Percentiles rank a stretch among this genome's conserved stretches.
Evolutionary conservation across 2,797 vertebrate genomes (phyloP).

Genomic region (Rhyacichthys aspro): DNA sequence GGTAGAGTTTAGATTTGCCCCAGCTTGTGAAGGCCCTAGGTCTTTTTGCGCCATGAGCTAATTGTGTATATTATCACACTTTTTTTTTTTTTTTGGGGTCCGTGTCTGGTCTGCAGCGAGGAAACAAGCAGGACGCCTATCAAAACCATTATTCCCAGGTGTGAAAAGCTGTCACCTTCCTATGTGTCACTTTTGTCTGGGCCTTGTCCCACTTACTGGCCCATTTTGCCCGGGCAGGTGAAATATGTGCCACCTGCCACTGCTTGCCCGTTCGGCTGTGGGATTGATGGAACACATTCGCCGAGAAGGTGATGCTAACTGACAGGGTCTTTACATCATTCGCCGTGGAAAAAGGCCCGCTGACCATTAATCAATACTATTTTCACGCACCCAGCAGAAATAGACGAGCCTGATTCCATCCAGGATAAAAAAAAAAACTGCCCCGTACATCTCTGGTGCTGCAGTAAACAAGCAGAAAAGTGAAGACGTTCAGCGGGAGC

Average conservation of each 20-base stretch:
- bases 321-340: conserved; percentile 81
- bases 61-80: conserved; percentile 80
- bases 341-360: conserved; percentile 63
- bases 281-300: conserved; percentile 83
- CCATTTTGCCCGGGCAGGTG: conserved; percentile 91
- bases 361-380: conserved; percentile 76
- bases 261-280: conserved; percentile 83
- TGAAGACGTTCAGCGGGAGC: conserved; percentile 35
- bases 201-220: conserved; percentile 82
- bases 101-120: conserved; percentile 61
- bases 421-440: conserved; percentile 39
- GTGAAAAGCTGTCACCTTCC: conserved; percentile 95
- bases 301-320: conserved; percentile 79
- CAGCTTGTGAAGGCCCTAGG: conserved; percentile 65
- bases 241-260: conserved; percentile 90
- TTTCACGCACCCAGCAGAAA: conserved; percentile 56
- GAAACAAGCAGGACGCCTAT: conserved; percentile 87
- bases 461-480: conserved; percentile 58
- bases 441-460: conserved; percentile 53
- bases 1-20: conserved; percentile 73
- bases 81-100: conserved; percentile 57
- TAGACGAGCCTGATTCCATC: conserved; percentile 62
- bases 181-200: conserved; percentile 88
- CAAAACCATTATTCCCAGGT: conserved; percentile 97
- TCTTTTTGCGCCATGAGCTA: conserved; percentile 69